These are phyloP conservation scores for Patella pellucida DNA, from an alignment of 2,888 invertebrate species.

Conservation along the genomic window DNA sequence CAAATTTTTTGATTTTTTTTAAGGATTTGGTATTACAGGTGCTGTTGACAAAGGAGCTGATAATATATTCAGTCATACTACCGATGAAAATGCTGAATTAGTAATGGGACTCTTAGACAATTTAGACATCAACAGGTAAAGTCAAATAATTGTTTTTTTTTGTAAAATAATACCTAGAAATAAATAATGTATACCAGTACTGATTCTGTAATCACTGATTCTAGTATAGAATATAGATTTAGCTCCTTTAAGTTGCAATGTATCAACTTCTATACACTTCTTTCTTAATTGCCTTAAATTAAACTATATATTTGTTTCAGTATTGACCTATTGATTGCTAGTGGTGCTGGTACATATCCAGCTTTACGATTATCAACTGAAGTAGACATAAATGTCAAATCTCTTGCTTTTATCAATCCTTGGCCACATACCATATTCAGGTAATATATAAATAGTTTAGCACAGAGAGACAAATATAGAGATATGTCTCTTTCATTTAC, in stretches of 20 bases:
- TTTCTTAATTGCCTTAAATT: not conserved
- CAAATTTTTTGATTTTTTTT: not conserved
- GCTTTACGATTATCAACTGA: slow-evolving; percentile 30
- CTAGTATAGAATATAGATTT: too few relatives aligned
- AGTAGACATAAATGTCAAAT: slow-evolving; percentile 25
- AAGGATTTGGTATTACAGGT: slow-evolving; percentile 42
- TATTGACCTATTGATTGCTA: slow-evolving; percentile 41
- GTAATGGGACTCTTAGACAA: slow-evolving; percentile 43
- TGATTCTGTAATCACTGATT: too few relatives aligned
- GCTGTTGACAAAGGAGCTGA: slow-evolving; percentile 36
- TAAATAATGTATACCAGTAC: too few relatives aligned
- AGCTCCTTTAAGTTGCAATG: not conserved
- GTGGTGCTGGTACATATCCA: slow-evolving; percentile 32
- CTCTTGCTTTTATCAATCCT: slow-evolving; percentile 36
- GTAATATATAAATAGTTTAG: not conserved
- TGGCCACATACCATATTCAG: slow-evolving; percentile 29
- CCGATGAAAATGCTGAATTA: slow-evolving; percentile 48
- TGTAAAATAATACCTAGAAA: too few relatives aligned
- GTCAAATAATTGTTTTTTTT: not conserved
- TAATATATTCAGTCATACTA: slow-evolving; percentile 42
- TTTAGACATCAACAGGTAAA: slow-evolving; percentile 41
- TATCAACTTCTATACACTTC: too few relatives aligned
- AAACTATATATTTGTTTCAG: slow-evolving; percentile 28
- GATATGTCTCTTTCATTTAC: too few relatives aligned
- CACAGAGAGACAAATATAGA: too few relatives aligned